Evolutionary conservation across 2,797 vertebrate genomes (phyloP).

Genomic region (Rhinella marina): DNA sequence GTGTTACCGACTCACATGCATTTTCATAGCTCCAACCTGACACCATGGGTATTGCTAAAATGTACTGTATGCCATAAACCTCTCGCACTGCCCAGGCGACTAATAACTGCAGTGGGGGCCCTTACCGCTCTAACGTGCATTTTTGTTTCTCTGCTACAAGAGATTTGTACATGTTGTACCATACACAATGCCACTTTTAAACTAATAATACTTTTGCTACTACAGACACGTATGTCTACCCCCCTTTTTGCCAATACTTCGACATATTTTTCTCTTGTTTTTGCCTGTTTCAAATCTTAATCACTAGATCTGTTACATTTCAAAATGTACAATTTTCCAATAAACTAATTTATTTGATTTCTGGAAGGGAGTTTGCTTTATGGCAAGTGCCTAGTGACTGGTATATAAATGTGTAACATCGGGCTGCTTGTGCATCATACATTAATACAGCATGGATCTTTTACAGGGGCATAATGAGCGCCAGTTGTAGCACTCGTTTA

Average conservation of each 20-base stretch:
- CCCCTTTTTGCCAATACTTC: constrained; percentile 58
- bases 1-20: constrained; percentile 33
- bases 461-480: no score
- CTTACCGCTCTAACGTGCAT: constrained; percentile 42
- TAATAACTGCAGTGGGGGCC: constrained; percentile 50
- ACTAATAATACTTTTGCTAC: constrained; percentile 62
- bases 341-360: constrained; percentile 62
- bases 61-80: constrained; percentile 51
- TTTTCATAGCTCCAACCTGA: constrained; percentile 51
- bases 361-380: constrained; percentile 27
- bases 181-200: constrained; percentile 61
- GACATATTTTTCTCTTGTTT: constrained; percentile 55
- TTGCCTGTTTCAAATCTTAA: constrained; percentile 61
- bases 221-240: constrained; percentile 48
- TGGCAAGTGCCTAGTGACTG: background rate
- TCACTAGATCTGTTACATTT: constrained; percentile 63
- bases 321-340: constrained; percentile 62
- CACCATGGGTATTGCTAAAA: constrained; percentile 46
- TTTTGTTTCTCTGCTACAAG: constrained; percentile 51
- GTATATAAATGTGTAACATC: background rate
- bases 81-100: constrained; percentile 49
- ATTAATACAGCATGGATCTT: no score
- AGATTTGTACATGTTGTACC: constrained; percentile 62
- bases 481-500: no score
- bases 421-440: no score